Percentiles rank a stretch among this genome's conserved stretches.
These are phyloP conservation scores for Clostera curtula DNA, from an alignment of 2,888 invertebrate genomes.

Conservation along the genomic window DNA sequence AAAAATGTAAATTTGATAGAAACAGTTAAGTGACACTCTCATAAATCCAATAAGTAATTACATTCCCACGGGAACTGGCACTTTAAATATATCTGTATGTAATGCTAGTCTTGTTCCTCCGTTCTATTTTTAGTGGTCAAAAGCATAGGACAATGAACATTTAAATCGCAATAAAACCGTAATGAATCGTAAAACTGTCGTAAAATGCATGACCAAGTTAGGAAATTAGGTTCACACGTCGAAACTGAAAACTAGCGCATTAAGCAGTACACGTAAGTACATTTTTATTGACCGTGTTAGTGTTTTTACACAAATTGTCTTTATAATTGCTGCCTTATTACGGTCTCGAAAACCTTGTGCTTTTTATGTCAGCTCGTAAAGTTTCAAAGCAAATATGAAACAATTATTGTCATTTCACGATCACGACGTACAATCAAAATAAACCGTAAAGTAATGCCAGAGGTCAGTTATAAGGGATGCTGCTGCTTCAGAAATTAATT, in stretches of 20 bases:
- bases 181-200: constrained; percentile 19
- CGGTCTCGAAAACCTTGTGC: constrained; percentile 6
- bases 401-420: no score
- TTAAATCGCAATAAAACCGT: constrained; percentile 18
- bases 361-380: constrained; percentile 11
- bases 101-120: background rate
- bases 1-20: no score
- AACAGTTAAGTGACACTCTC: no score
- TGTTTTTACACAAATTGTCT: constrained; percentile 14
- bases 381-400: constrained; percentile 27
- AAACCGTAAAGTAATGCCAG: no score
- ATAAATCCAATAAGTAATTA: no score
- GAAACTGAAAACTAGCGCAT: constrained; percentile 25
- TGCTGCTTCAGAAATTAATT: no score
- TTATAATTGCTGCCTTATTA: no score
- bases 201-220: constrained; percentile 21
- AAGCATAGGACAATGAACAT: constrained; percentile 5
- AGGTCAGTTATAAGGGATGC: no score
- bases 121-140: constrained; percentile 3
- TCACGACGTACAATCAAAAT: no score
- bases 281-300: constrained; percentile 19
- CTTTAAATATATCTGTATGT: background rate
- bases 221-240: constrained; percentile 16
- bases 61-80: no score
- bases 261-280: constrained; percentile 12